These are phyloP conservation scores for Rhinella marina DNA, from an alignment of 2,797 vertebrate genomes.

Conservation along the genomic window DNA sequence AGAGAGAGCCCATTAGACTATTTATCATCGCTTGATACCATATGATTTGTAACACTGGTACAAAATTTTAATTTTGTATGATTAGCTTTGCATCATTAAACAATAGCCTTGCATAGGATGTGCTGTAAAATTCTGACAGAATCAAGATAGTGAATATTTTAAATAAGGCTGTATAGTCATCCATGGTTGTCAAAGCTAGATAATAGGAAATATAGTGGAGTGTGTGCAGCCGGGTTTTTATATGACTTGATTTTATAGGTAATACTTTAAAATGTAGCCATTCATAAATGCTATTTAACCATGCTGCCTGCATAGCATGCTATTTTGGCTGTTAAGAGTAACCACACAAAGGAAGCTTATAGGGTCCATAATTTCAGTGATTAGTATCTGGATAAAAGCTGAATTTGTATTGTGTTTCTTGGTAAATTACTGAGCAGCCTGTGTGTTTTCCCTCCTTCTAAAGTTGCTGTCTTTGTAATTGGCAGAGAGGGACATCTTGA, in stretches of 20 bases:
- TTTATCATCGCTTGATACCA: slow-evolving; percentile 90
- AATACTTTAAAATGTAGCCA: slow-evolving; percentile 74
- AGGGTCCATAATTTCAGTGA: slow-evolving; percentile 79
- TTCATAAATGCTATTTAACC: slow-evolving; percentile 78
- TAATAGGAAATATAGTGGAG: slow-evolving; percentile 81
- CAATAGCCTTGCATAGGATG: slow-evolving; percentile 87
- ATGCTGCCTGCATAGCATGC: slow-evolving; percentile 71
- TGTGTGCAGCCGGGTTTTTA: slow-evolving; percentile 77
- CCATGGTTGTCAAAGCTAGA: slow-evolving; percentile 82
- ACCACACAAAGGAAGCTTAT: slow-evolving; percentile 74
- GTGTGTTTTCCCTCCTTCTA: slow-evolving; percentile 65
- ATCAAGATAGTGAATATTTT: slow-evolving; percentile 89
- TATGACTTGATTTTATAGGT: slow-evolving; percentile 78
- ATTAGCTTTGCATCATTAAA: slow-evolving; percentile 99
- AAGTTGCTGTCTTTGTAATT: slow-evolving; percentile 91
- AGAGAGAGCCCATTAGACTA: slow-evolving; percentile 87
- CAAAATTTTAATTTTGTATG: slow-evolving; percentile 99
- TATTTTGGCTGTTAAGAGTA: slow-evolving; percentile 75
- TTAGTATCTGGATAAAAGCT: slow-evolving; percentile 75
- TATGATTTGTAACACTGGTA: slow-evolving; percentile 90
- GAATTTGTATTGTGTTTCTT: slow-evolving; percentile 91
- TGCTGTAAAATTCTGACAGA: slow-evolving; percentile 86
- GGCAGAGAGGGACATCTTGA: slow-evolving; percentile 95
- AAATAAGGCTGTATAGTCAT: slow-evolving; percentile 80
- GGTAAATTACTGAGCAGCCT: slow-evolving; percentile 88